Evolutionary conservation across 2,888 invertebrate species (phyloP).

Genomic region (Palloptera scutellata): DNA sequence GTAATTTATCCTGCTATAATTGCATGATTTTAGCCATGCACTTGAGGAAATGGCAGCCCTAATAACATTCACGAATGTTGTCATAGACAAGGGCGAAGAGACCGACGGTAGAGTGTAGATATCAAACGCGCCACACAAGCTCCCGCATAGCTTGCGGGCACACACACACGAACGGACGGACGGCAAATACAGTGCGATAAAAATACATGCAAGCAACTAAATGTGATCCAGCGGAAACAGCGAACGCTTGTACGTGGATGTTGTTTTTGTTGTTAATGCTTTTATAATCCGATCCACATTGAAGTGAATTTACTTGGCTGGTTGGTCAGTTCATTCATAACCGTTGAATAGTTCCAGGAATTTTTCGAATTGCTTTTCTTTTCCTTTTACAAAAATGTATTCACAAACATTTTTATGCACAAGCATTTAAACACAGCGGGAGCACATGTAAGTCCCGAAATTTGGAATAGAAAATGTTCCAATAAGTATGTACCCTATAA

Average conservation of each 20-base stretch:
- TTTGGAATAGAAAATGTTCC: background rate
- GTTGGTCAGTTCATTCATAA: constrained; percentile 43
- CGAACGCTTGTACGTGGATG: too few species aligned
- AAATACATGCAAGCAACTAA: too few species aligned
- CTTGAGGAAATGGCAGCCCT: too few species aligned
- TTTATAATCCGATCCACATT: constrained; percentile 22
- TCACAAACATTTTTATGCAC: constrained; percentile 2
- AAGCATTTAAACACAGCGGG: background rate
- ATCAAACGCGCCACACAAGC: background rate
- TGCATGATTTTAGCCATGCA: too few species aligned
- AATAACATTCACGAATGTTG: too few species aligned
- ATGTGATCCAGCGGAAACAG: too few species aligned
- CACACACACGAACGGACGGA: too few species aligned
- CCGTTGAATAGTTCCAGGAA: constrained; percentile 48
- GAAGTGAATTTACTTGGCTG: constrained; percentile 24
- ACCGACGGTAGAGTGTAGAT: background rate
- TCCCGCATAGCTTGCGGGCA: background rate
- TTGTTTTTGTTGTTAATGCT: background rate
- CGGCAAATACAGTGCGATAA: too few species aligned
- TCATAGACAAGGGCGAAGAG: background rate
- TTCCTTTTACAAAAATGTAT: constrained; percentile 26
- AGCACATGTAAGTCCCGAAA: constrained; percentile 3
- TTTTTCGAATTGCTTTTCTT: constrained; percentile 33
- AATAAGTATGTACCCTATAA: too few species aligned
- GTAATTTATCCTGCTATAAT: too few species aligned